Evolutionary conservation across 64 coral and sea anemone genomes (phyloP).

Genomic region (Pocillopora verrucosa): DNA sequence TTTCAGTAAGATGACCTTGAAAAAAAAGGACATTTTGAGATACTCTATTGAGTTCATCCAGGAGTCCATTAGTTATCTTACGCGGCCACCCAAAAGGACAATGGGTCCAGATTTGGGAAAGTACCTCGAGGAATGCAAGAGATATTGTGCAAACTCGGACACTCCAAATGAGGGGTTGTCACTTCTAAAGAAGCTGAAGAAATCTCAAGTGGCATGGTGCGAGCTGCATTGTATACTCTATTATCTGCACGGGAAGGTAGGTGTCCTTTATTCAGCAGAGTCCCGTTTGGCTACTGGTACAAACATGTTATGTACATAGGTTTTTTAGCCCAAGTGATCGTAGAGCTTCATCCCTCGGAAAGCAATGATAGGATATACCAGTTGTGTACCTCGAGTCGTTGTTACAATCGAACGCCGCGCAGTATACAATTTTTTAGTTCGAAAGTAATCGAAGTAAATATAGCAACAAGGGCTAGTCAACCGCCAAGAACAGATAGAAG

Average conservation of each 20-base stretch:
- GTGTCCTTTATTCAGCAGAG: background rate
- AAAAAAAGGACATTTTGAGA: background rate
- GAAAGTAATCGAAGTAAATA: too few relatives aligned
- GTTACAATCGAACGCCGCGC: too few relatives aligned
- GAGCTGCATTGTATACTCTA: background rate
- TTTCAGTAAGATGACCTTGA: background rate
- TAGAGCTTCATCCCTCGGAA: too few relatives aligned
- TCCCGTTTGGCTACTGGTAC: too few relatives aligned
- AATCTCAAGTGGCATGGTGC: background rate
- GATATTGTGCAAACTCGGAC: background rate
- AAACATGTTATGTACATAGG: too few relatives aligned
- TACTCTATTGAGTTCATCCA: slow-evolving; percentile 2
- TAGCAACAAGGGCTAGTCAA: too few relatives aligned
- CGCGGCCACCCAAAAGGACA: background rate
- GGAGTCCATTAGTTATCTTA: background rate
- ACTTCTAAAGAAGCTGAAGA: background rate
- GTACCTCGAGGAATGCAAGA: slow-evolving; percentile 1
- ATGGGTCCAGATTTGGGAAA: background rate
- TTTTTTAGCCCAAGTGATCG: too few relatives aligned
- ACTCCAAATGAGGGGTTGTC: background rate
- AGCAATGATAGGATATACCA: too few relatives aligned
- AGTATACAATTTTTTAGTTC: too few relatives aligned
- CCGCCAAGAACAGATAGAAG: too few relatives aligned
- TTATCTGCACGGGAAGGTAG: slow-evolving; percentile 15
- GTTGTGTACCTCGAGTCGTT: too few relatives aligned